These are phyloP conservation scores for Balaenoptera acutorostrata DNA, from an alignment of 2,113 vertebrate species.

Conservation along the genomic window DNA sequence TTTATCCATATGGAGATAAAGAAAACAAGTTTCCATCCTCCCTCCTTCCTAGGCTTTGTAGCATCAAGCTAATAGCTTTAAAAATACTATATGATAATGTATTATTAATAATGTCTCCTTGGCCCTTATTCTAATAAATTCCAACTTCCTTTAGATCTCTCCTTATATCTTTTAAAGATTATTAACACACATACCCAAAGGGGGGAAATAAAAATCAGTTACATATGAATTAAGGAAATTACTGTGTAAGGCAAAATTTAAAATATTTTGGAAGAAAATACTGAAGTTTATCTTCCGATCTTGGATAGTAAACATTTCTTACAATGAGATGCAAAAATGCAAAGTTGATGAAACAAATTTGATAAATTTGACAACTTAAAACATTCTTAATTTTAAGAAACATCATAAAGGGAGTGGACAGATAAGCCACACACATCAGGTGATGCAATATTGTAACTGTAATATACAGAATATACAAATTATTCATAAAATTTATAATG, in stretches of 20 bases:
- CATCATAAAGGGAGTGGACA: background rate
- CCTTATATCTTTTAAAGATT: background rate
- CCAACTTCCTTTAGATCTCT: background rate
- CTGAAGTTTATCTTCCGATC: background rate
- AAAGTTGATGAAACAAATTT: background rate
- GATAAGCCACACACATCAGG: background rate
- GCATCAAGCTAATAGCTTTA: background rate
- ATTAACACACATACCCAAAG: background rate
- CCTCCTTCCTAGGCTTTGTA: background rate
- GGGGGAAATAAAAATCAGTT: rapidly evolving
- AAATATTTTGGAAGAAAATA: background rate
- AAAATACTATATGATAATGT: background rate
- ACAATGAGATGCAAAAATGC: background rate
- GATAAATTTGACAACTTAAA: background rate
- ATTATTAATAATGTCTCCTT: background rate
- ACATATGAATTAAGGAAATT: background rate
- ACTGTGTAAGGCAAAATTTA: background rate
- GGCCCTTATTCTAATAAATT: background rate
- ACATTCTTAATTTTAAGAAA: background rate
- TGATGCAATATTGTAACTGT: background rate
- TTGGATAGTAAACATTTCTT: background rate
- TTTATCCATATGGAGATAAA: background rate
- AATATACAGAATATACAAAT: background rate
- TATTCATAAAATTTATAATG: background rate
- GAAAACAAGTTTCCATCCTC: background rate